Evolutionary conservation across 2,888 invertebrate genomes (phyloP), one percentile per base, ranked within the genome.

Genomic region (Melanophora roralis): DNA sequence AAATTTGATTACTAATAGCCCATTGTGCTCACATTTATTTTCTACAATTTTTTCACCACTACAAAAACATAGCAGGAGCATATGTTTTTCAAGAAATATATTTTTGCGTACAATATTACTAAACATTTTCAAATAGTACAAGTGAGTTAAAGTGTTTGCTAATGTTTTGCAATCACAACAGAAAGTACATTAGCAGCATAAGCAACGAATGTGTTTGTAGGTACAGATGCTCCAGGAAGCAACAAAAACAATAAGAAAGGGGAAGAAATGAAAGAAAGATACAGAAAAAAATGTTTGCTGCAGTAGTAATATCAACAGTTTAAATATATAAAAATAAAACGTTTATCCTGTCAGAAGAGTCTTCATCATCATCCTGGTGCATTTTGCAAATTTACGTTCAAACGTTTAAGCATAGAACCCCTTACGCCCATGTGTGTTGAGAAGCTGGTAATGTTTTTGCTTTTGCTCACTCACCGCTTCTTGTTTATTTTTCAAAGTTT

Each of bases 321-420:
- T 45, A 53, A 65, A 47, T 49, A 65, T 21, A 64, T 81, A 71
- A 73, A 73, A 57, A 55, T 77, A 59, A 59, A 77, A 69, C 65
- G 67, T 69, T 72, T 69, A 68, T 76, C 45, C 76, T 76, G 72
- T 72, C 60, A 65, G 62, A 68, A 57, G 55, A 57, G 68, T 59
- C 55, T 64, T 78, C 73, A 64, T 60, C 65, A 76, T 51, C 32
- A 14, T 49, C 47, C 51, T 53, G 45, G 16, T 19, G 62, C 65
- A 71, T n/a, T n/a, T n/a, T 43, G 32, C 14, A 36, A 9, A n/a
- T 19, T 34, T 11, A 36, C 21, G 45, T 45, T 14, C n/a, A 9
- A 43, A 51, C 3, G 14, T 7, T n/a, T n/a, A n/a, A n/a, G 14
- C 5, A 32, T 55, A 7, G 12, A 38, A n/a, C 34, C 47, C n/a